Percentiles rank a stretch among this genome's conserved stretches.
These are phyloP conservation scores for Xylophagus ater DNA, from an alignment of 2,888 invertebrate genomes.

Conservation along the genomic window DNA sequence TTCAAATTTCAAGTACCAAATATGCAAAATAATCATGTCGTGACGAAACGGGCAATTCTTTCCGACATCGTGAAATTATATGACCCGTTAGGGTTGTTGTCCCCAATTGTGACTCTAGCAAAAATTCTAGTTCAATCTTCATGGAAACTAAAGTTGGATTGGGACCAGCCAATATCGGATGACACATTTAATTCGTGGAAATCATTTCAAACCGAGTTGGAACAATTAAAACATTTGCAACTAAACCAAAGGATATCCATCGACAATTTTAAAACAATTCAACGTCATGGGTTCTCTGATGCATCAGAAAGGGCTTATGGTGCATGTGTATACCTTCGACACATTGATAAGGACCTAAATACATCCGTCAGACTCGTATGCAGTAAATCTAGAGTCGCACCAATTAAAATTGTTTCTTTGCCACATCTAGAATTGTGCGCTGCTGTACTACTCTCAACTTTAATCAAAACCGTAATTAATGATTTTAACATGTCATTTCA, in stretches of 20 bases:
- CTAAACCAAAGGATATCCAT: not conserved
- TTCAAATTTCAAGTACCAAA: not conserved
- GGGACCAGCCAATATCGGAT: too few species aligned
- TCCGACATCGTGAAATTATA: not conserved
- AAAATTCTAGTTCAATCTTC: not conserved
- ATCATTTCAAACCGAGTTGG: not conserved
- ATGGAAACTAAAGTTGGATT: not conserved
- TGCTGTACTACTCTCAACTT: conserved; percentile 3
- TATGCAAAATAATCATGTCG: not conserved
- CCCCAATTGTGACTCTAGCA: not conserved
- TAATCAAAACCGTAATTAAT: not conserved
- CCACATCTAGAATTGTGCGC: conserved; percentile 19
- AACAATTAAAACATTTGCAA: not conserved
- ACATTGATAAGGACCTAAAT: not conserved
- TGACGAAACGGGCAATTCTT: not conserved
- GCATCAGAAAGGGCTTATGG: too few species aligned
- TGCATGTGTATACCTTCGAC: conserved; percentile 19
- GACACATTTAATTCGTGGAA: not conserved
- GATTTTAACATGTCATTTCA: not conserved
- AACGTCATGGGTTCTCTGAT: too few species aligned
- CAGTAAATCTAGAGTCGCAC: conserved; percentile 10
- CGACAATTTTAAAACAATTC: not conserved
- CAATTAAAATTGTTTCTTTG: conserved; percentile 17
- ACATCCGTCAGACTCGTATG: not conserved
- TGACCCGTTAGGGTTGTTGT: not conserved